phyloP scores from a whole-genome alignment of 2,888 invertebrate genomes.

The Limenitis camilla region DNA sequence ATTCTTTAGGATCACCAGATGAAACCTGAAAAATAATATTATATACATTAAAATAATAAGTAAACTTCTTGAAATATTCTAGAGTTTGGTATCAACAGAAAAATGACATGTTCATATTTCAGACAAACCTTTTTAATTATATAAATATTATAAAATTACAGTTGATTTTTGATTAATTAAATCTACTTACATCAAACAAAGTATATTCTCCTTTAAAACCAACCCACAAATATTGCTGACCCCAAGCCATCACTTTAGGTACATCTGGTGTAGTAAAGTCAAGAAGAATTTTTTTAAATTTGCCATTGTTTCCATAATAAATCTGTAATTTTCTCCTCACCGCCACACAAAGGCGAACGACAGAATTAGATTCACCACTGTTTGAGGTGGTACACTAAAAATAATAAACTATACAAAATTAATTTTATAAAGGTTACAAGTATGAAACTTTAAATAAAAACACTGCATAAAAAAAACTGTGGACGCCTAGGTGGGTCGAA shows the following conservation, averaged over 20 bases:
- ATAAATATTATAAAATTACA: no score
- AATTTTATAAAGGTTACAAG: neutral
- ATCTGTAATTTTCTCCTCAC: slow-evolving; percentile 89
- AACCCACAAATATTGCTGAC: slow-evolving; percentile 87
- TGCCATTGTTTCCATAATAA: slow-evolving; percentile 91
- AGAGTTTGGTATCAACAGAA: no score
- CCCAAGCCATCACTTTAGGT: slow-evolving; percentile 88
- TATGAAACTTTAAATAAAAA: no score
- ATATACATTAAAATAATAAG: no score
- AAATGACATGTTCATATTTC: no score
- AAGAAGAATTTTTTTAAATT: slow-evolving; percentile 81
- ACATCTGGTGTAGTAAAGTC: slow-evolving; percentile 87
- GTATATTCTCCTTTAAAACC: slow-evolving; percentile 90
- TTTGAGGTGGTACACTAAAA: slow-evolving; percentile 57
- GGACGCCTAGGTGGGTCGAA: no score
- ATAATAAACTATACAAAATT: neutral
- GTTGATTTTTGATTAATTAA: neutral
- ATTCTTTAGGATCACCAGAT: slow-evolving; percentile 81
- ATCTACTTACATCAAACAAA: slow-evolving; percentile 78
- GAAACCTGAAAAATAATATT: slow-evolving; percentile 61
- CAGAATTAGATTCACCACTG: slow-evolving; percentile 83
- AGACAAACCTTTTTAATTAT: no score
- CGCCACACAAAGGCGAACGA: slow-evolving; percentile 90
- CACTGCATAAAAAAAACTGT: no score
- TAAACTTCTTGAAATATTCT: no score